These are phyloP conservation scores for Brachyhypopomus gauderio DNA, from an alignment of 2,113 vertebrate genomes.

Conservation along the genomic window DNA sequence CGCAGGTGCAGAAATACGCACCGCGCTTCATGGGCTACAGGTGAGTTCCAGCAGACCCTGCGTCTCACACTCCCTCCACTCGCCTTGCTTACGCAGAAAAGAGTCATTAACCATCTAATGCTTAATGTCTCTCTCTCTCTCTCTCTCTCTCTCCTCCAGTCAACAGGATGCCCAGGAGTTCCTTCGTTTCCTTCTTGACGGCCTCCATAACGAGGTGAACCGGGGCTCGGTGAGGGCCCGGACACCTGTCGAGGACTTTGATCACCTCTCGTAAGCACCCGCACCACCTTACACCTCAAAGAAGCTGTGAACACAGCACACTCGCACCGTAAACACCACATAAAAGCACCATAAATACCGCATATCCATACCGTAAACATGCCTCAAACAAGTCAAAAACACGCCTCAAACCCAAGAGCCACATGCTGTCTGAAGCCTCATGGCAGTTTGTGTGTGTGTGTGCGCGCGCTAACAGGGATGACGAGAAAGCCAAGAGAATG, in stretches of 20 bases:
- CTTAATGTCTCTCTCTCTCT: not conserved
- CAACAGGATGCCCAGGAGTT: slow-evolving; percentile 98
- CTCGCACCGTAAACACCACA: too few species aligned
- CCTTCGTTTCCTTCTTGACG: slow-evolving; percentile 89
- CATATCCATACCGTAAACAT: too few species aligned
- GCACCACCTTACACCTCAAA: too few species aligned
- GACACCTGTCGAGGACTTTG: slow-evolving; percentile 76
- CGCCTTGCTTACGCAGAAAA: not conserved
- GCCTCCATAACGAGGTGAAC: slow-evolving; percentile 94
- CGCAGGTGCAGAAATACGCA: slow-evolving; percentile 90
- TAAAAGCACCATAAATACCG: too few species aligned
- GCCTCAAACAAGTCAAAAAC: too few species aligned
- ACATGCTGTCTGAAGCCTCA: not conserved
- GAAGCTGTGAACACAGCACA: too few species aligned
- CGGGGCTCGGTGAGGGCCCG: slow-evolving; percentile 77
- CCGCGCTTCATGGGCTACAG: slow-evolving; percentile 94
- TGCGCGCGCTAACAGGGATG: slow-evolving; percentile 75
- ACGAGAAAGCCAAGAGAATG: slow-evolving; percentile 90
- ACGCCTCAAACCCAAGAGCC: not conserved
- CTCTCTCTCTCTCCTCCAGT: slow-evolving; percentile 66
- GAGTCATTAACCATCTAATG: not conserved
- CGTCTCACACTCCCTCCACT: not conserved
- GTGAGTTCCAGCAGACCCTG: slow-evolving; percentile 71
- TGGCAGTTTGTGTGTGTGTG: not conserved
- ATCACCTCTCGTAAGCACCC: slow-evolving; percentile 87